These are phyloP conservation scores for Lepus americanus DNA, from an alignment of 2,113 vertebrate genomes.

Conservation along the genomic window DNA sequence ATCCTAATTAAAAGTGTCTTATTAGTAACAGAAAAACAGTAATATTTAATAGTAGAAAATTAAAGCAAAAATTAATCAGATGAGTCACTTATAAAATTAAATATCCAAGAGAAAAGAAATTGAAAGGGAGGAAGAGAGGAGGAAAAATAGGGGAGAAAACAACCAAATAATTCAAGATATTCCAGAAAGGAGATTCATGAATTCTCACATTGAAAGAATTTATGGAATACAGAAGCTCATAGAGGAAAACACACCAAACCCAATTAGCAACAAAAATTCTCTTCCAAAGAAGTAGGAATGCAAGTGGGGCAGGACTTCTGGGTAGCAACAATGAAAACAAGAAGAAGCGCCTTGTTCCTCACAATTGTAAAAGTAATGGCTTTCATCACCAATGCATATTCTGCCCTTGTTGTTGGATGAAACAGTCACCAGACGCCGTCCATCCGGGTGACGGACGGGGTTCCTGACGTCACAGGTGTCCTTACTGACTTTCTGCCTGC, in stretches of 20 bases:
- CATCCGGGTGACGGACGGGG: neutral
- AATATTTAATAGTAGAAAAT: neutral
- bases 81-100: neutral
- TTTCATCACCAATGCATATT: neutral
- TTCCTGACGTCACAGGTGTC: neutral
- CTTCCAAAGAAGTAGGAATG: neutral
- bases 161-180: neutral
- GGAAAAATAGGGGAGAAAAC: neutral
- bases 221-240: neutral
- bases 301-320: neutral
- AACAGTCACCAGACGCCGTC: neutral
- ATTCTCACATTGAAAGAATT: neutral
- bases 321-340: neutral
- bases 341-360: neutral
- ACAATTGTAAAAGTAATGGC: neutral
- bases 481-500: neutral
- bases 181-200: neutral
- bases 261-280: conserved; percentile 39
- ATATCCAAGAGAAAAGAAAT: neutral
- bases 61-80: neutral
- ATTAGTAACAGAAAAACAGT: neutral
- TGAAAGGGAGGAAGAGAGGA: neutral
- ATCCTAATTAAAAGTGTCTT: too few species aligned
- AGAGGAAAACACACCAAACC: conserved; percentile 2
- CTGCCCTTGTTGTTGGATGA: neutral